Evolutionary conservation across 2,797 vertebrate genomes (phyloP).

Genomic region (Monodelphis domestica): DNA sequence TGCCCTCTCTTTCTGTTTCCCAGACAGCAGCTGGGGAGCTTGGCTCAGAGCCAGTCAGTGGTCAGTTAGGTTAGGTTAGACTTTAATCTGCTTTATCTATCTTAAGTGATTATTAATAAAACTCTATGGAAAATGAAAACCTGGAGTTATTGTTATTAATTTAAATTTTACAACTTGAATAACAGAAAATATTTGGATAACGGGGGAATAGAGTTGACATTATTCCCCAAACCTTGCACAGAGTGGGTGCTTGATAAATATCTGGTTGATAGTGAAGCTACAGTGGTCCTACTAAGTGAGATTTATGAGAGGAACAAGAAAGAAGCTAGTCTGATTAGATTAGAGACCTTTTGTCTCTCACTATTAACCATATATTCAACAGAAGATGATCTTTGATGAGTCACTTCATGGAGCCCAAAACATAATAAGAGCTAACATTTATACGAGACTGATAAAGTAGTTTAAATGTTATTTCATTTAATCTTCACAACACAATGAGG

Average conservation of each 20-base stretch:
- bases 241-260: not conserved
- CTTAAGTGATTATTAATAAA: too few species aligned
- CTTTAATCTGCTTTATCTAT: too few species aligned
- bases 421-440: not conserved
- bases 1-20: too few species aligned
- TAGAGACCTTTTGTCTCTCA: not conserved
- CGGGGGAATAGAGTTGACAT: not conserved
- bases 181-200: not conserved
- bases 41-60: too few species aligned
- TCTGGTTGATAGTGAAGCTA: not conserved
- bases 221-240: not conserved
- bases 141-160: too few species aligned
- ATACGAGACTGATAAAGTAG: not conserved
- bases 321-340: not conserved
- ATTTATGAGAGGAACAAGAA: not conserved
- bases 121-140: too few species aligned
- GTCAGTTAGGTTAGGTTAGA: too few species aligned
- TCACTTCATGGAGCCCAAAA: not conserved
- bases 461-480: not conserved
- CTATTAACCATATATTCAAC: not conserved
- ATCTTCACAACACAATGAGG: not conserved
- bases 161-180: too few species aligned
- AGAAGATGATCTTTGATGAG: not conserved
- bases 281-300: not conserved
- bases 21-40: too few species aligned